Conservation (phyloP, 2,797 vertebrate species). For the Eupleurogrammus muticus region DNA sequence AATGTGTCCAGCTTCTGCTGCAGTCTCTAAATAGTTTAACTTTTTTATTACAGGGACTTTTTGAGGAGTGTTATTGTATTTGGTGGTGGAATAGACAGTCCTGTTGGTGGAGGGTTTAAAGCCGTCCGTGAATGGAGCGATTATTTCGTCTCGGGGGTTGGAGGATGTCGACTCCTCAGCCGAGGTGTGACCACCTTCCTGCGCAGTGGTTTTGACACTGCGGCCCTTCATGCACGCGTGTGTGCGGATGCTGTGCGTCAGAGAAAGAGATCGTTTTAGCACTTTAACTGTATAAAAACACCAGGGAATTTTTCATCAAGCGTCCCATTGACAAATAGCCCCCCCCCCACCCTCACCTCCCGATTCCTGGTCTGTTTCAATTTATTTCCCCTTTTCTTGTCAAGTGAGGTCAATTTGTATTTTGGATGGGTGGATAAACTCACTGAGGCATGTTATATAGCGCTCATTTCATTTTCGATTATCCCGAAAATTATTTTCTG, state of each 20-base stretch:
- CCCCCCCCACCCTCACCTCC: not conserved
- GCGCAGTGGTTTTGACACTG: slow-evolving; percentile 4
- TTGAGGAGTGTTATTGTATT: not conserved
- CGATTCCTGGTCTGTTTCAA: not conserved
- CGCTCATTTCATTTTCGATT: not conserved
- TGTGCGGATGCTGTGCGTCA: not conserved
- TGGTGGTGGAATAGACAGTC: not conserved
- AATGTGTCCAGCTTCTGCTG: not conserved
- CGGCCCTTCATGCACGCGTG: not conserved
- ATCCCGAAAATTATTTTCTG: not conserved
- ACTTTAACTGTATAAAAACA: not conserved
- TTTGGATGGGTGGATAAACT: too few species aligned
- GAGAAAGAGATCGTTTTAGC: not conserved
- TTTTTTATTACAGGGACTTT: not conserved
- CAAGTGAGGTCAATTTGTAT: not conserved
- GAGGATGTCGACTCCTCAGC: slow-evolving; percentile 8
- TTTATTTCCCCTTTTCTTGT: not conserved
- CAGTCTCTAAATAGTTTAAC: not conserved
- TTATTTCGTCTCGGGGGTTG: not conserved
- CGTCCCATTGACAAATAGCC: not conserved
- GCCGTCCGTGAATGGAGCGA: slow-evolving; percentile 27
- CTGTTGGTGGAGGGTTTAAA: slow-evolving; percentile 9
- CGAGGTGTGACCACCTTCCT: slow-evolving; percentile 10
- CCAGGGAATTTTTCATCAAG: not conserved
- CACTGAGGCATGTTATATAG: not conserved